Base-by-base conservation (phyloP, 2,113 vertebrate genomes). In the Gymnarchus niloticus region DNA sequence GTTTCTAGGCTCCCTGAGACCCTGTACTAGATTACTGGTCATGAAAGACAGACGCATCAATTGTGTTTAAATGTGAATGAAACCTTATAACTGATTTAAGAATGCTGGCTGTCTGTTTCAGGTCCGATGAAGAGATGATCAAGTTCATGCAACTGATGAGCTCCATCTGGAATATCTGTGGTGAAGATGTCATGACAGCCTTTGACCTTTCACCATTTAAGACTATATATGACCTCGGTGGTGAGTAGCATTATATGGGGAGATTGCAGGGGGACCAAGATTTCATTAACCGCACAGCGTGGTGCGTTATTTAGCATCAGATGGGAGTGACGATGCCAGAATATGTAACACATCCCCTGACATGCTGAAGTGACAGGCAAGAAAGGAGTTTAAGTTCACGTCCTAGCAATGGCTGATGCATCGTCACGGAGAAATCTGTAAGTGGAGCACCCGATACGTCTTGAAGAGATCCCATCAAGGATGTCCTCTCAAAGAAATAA, bases 91-190 rank as follows among this genome's bases (percentile, higher is more conserved):
- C 14, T 54, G 52, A 52, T 90, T 56, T 87, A 2, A 54, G 1
- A 54, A 54, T 73, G 52, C 19, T 52, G 54, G 59, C 59, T 89
- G 59, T 90, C 44, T 87, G 6, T 83, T 83, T 59, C 88, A 98
- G 97, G 91, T 96, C 96, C 0, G 95, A 96, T 48, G 94, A 91
- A 1, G 96, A 98, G 92, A 96, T 94, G 90, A 25, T 95, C 41
- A 95, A 83, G 85, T 98, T 98, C 85, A 95, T 96, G 95, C 92
- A 93, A 17, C 94, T 95, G 1, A 95, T 98, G 94, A 96, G 96
- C 91, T 96, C 95, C 0, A 85, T 96, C 57, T 98, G 97, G 97
- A 94, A 95, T 28, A 89, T 97, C 85, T 95, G 95, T 28, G 96
- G 97, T 0, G 90, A 87, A 77, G 91, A 94, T 2, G 96, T 97